Evolutionary conservation across 2,888 invertebrate genomes (phyloP), one percentile per base, ranked within the genome.

Genomic region (Hypercompe scribonia): DNA sequence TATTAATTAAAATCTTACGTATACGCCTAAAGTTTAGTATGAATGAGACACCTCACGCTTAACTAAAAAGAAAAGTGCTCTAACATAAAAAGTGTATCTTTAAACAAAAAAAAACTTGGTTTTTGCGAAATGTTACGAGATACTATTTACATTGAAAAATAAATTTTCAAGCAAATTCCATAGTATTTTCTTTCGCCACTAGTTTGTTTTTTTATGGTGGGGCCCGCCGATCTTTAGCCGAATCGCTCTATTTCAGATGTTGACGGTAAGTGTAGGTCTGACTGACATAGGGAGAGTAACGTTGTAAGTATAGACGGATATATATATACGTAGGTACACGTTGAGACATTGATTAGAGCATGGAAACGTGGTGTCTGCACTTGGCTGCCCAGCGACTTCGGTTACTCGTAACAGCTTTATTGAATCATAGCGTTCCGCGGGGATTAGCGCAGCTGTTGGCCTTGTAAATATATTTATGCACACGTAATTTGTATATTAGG

Each of bases 241-340:
- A 90, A 90, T 89, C 93, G 91, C 93, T 95, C 94, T 95, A 93
- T 95, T 95, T 94, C 95, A 95, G 95, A 95, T 95, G 95, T 94
- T 95, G 92, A 95, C 95, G 95, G 95, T 95, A 95, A 95, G 95
- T 95, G 85, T 93, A 94, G 94, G 92, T 93, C 91, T 89, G 90
- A 89, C 88, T 87, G 90, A 88, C 89, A 87, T 92, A 91, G 92
- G 91, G 88, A 86, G 87, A 85, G 80, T 84, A 84, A 79, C 77
- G 81, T 90, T 88, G 92, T 91, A 89, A 91, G 91, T 91, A 91
- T 84, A 78, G 82, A 85, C 82, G 86, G 81, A 81, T 75, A 72
- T 72, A 73, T 68, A 46, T 74, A 83, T 81, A 50, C 50, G 90
- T 91, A 90, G 90, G 91, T 90, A 90, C 88, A 85, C 86, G 82